Conservation (phyloP, 1,140 invertebrate species). For the Drosophila guanche region DNA sequence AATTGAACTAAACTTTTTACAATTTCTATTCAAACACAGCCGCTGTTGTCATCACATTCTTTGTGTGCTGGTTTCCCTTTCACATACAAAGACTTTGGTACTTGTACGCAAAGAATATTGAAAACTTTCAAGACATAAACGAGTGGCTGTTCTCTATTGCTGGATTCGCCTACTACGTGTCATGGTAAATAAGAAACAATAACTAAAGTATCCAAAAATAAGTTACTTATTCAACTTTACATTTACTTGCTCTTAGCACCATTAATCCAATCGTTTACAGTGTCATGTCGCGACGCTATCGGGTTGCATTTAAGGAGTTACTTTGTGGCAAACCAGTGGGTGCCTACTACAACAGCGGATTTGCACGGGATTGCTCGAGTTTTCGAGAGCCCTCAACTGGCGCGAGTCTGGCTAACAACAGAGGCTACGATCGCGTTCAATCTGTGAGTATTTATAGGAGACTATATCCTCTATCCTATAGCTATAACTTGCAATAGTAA, state of each 20-base stretch:
- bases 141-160: slow-evolving; percentile 91
- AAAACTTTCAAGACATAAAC: slow-evolving; percentile 88
- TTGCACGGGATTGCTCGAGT: slow-evolving; percentile 85
- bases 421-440: slow-evolving; percentile 58
- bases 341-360: slow-evolving; percentile 83
- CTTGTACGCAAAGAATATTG: slow-evolving; percentile 87
- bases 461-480: no score
- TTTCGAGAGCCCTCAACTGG: slow-evolving; percentile 84
- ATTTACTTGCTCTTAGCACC: no score
- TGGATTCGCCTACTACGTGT: slow-evolving; percentile 94
- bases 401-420: slow-evolving; percentile 44
- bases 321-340: slow-evolving; percentile 85
- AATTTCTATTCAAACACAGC: slow-evolving; percentile 86
- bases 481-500: neutral
- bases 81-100: slow-evolving; percentile 94
- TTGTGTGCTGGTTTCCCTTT: slow-evolving; percentile 98
- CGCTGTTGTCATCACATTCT: slow-evolving; percentile 97
- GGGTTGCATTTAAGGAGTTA: slow-evolving; percentile 90
- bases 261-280: slow-evolving; percentile 96
- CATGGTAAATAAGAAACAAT: slow-evolving; percentile 84
- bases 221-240: no score
- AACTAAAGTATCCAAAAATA: no score
- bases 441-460: slow-evolving; percentile 47
- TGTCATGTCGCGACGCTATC: slow-evolving; percentile 93
- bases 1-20: neutral